Conservation (phyloP, 2,888 invertebrate genomes). For the Dynastes tityus region DNA sequence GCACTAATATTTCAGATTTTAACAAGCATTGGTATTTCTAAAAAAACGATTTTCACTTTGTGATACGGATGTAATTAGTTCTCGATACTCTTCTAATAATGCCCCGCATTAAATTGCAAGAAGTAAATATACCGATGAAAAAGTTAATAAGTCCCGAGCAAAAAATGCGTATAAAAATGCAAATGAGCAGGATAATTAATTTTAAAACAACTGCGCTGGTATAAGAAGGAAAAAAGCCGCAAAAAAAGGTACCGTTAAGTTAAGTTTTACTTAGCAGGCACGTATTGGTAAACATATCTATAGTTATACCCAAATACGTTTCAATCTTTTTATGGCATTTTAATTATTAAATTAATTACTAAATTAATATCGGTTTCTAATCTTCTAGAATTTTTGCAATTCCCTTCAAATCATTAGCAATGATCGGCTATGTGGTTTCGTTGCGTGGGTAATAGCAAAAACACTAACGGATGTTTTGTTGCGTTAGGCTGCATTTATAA, state of each 20-base stretch:
- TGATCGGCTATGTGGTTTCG: too few relatives aligned
- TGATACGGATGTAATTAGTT: not conserved
- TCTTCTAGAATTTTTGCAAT: not conserved
- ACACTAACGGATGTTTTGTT: too few relatives aligned
- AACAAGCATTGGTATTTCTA: not conserved
- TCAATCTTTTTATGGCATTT: not conserved
- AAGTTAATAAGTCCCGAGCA: not conserved
- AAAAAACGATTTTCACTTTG: not conserved
- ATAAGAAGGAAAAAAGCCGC: slow-evolving; percentile 3
- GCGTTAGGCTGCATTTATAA: too few relatives aligned
- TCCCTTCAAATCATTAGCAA: not conserved
- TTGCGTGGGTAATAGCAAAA: too few relatives aligned
- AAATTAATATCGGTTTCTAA: slow-evolving; percentile 18
- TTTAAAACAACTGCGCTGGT: slow-evolving; percentile 24
- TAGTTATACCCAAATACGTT: too few relatives aligned
- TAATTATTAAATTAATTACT: slow-evolving; percentile 8
- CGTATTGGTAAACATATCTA: not conserved
- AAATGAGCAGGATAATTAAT: slow-evolving; percentile 29
- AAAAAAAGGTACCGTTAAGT: slow-evolving; percentile 23
- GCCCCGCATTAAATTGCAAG: not conserved
- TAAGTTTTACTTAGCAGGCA: slow-evolving; percentile 13
- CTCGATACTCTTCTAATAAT: not conserved
- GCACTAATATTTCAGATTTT: not conserved
- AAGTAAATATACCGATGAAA: not conserved
- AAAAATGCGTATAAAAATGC: slow-evolving; percentile 22